Evolutionary conservation across 2,888 invertebrate genomes (phyloP).

Genomic region (Eremobia ochroleuca): DNA sequence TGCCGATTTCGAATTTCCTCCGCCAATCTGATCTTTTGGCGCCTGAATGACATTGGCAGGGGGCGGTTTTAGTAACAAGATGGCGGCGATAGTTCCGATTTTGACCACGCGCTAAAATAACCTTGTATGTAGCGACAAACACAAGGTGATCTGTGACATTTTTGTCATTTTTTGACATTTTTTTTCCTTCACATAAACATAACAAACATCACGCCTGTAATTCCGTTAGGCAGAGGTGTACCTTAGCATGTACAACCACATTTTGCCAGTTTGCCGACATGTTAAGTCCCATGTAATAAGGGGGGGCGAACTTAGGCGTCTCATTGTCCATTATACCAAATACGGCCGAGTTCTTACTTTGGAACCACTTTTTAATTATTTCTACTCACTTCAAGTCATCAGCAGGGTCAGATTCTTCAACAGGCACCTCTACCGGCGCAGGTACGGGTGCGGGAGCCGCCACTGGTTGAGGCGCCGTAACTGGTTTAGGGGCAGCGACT

Average conservation of each 20-base stretch:
- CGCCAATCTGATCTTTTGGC: not conserved
- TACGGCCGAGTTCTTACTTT: not conserved
- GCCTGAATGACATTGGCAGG: not conserved
- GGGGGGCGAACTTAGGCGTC: not conserved
- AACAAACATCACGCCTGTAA: not conserved
- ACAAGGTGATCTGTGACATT: not conserved
- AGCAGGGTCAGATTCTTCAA: not conserved
- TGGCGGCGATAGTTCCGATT: not conserved
- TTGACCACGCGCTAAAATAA: not conserved
- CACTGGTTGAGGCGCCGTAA: conserved; percentile 5
- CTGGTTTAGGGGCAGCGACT: not conserved
- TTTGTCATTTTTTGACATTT: not conserved
- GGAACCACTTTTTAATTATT: not conserved
- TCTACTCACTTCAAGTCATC: conserved; percentile 25
- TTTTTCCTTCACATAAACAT: not conserved
- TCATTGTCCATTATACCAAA: not conserved
- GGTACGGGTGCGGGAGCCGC: conserved; percentile 34
- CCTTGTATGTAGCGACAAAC: not conserved
- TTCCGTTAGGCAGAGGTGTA: not conserved
- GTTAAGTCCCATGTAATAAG: not conserved
- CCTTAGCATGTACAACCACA: not conserved
- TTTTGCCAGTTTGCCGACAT: not conserved
- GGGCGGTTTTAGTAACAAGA: not conserved
- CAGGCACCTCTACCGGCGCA: conserved; percentile 21
- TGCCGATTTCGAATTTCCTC: not conserved